Evolutionary conservation across 2,888 invertebrate species (phyloP).

Genomic region (Ophraella communa): DNA sequence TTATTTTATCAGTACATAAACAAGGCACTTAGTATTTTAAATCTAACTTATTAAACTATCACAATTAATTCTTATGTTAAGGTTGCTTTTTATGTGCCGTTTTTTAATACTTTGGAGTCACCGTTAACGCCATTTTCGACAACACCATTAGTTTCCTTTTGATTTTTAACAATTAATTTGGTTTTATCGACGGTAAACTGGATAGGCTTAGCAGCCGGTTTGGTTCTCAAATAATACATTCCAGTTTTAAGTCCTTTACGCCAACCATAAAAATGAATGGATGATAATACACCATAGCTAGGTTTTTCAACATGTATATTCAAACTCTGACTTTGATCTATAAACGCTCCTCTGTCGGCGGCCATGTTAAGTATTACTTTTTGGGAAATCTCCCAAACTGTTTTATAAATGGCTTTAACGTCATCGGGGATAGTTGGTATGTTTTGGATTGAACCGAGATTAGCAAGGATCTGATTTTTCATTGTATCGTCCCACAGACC

Average conservation of each 20-base stretch:
- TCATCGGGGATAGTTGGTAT: slow-evolving; percentile 85
- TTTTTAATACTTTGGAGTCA: background rate
- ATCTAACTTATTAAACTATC: background rate
- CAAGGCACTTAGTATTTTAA: background rate
- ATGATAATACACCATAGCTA: slow-evolving; percentile 90
- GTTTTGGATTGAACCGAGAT: slow-evolving; percentile 91
- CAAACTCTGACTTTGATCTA: slow-evolving; percentile 98
- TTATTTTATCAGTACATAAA: too few species aligned
- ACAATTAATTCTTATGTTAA: background rate
- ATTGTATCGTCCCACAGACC: slow-evolving; percentile 94
- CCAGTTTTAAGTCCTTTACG: slow-evolving; percentile 96
- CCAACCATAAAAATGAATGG: slow-evolving; percentile 99
- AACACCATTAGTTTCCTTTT: background rate
- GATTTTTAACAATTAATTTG: slow-evolving; percentile 51
- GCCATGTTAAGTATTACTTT: slow-evolving; percentile 95
- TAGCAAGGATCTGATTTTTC: slow-evolving; percentile 91
- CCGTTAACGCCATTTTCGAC: background rate
- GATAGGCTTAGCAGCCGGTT: slow-evolving; percentile 94
- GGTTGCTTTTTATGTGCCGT: background rate
- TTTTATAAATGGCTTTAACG: slow-evolving; percentile 88
- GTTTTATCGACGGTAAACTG: slow-evolving; percentile 97
- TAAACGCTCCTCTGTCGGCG: slow-evolving; percentile 95
- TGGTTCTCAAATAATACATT: slow-evolving; percentile 97
- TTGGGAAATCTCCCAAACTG: slow-evolving; percentile 97
- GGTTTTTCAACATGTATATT: slow-evolving; percentile 97